A percentile compares a stretch with the other conserved stretches of the same genome.
Evolutionary conservation across 2,888 invertebrate genomes (phyloP).

Genomic region (Epicampocera succincta): DNA sequence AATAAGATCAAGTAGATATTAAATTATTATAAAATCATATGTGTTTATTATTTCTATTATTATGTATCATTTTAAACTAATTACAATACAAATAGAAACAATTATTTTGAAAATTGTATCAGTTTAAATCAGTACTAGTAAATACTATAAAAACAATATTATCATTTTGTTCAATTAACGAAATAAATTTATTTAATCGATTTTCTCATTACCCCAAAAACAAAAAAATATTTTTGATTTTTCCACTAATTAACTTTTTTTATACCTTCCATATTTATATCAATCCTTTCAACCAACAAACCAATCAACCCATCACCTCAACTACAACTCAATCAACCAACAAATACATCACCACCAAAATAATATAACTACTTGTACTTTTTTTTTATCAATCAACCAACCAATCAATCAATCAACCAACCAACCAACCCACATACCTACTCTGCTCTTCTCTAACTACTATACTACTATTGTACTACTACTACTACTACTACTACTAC

Average conservation of each 20-base stretch:
- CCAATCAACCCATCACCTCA: conserved; percentile 61
- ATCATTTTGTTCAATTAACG: conserved; percentile 48
- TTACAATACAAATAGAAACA: conserved; percentile 28
- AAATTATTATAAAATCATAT: conserved; percentile 11
- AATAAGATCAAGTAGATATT: conserved; percentile 61
- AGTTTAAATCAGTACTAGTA: conserved; percentile 13
- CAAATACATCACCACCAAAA: conserved; percentile 54
- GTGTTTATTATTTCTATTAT: conserved; percentile 29
- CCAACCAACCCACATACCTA: conserved; percentile 50
- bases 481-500: neutral
- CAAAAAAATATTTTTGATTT: conserved; percentile 38
- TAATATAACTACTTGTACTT: conserved; percentile 41
- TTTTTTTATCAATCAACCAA: conserved; percentile 35
- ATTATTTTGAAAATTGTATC: conserved; percentile 9
- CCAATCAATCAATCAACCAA: conserved; percentile 48
- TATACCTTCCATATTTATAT: conserved; percentile 59
- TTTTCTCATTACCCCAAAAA: conserved; percentile 40
- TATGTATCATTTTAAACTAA: conserved; percentile 19
- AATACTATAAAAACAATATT: conserved; percentile 24
- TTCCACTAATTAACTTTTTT: conserved; percentile 64
- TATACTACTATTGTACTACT: conserved; percentile 44
- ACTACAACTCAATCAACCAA: conserved; percentile 53
- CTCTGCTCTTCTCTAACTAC: conserved; percentile 50
- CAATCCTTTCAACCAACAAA: conserved; percentile 54
- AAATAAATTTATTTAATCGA: conserved; percentile 42